These are phyloP conservation scores for Endotricha flammealis DNA, from an alignment of 2,888 invertebrate species.

Conservation along the genomic window DNA sequence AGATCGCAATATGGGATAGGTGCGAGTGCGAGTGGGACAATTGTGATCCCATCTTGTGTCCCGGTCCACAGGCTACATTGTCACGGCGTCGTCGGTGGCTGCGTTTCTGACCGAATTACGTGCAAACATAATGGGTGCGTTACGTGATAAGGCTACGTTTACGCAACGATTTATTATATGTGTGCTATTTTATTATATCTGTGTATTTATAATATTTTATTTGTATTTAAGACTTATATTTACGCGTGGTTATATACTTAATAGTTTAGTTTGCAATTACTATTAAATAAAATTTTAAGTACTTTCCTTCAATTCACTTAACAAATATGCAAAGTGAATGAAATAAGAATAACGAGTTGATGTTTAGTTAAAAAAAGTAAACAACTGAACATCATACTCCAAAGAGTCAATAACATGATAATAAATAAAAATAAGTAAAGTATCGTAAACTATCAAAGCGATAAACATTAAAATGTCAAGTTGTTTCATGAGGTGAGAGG, in stretches of 20 bases:
- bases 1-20: conserved; percentile 30
- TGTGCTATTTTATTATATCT: too few relatives aligned
- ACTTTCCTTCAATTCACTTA: too few relatives aligned
- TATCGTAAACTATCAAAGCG: conserved; percentile 36
- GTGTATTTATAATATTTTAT: too few relatives aligned
- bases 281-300: too few relatives aligned
- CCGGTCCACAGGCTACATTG: conserved; percentile 77
- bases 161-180: conserved; percentile 6
- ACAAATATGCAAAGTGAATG: too few relatives aligned
- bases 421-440: conserved; percentile 3
- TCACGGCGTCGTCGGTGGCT: conserved; percentile 59
- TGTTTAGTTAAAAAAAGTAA: too few relatives aligned
- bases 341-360: too few relatives aligned
- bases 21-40: conserved; percentile 46
- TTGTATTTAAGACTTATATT: too few relatives aligned
- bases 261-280: too few relatives aligned
- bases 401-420: too few relatives aligned
- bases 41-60: conserved; percentile 81
- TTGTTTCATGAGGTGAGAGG: conserved; percentile 50
- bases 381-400: too few relatives aligned
- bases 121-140: conserved; percentile 43
- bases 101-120: conserved; percentile 61
- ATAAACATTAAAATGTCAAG: conserved; percentile 75
- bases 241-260: too few relatives aligned
- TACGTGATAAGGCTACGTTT: conserved; percentile 28